Percentiles rank a stretch among this genome's conserved stretches.
Evolutionary conservation across 1,140 invertebrate genomes (phyloP).

Genomic region (Drosophila funebris): DNA sequence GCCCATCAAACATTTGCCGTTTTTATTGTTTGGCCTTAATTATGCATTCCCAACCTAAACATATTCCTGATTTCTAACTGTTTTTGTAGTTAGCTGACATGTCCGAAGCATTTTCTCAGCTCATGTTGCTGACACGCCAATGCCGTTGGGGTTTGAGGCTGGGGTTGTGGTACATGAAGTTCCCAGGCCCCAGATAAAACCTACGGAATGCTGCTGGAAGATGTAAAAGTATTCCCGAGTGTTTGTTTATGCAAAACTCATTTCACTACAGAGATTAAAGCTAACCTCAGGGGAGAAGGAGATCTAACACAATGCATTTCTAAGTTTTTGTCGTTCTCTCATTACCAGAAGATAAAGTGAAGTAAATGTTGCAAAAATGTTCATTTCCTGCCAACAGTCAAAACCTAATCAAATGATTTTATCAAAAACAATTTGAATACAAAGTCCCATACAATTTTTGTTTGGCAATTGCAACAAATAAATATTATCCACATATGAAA

Average conservation of each 20-base stretch:
- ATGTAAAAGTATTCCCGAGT: slow-evolving; percentile 25
- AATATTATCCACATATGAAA: neutral
- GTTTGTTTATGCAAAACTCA: slow-evolving; percentile 74
- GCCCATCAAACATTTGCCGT: slow-evolving; percentile 27
- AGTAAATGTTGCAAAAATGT: neutral
- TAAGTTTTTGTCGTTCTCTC: slow-evolving; percentile 37
- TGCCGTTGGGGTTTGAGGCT: neutral
- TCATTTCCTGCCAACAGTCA: neutral
- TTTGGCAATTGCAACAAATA: neutral
- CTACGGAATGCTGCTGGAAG: neutral
- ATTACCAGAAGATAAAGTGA: neutral
- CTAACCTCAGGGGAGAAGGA: neutral
- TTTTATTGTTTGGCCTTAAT: slow-evolving; percentile 54
- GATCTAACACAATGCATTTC: slow-evolving; percentile 58
- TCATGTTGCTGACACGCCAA: neutral
- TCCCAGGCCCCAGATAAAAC: neutral
- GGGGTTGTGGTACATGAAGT: neutral
- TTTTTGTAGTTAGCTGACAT: slow-evolving; percentile 1
- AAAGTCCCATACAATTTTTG: neutral
- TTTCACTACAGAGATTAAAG: slow-evolving; percentile 54
- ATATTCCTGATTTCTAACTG: slow-evolving; percentile 20
- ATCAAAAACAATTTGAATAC: neutral
- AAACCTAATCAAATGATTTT: neutral
- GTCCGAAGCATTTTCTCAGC: neutral
- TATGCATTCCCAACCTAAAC: slow-evolving; percentile 47